phyloP scores from a whole-genome alignment of 1,140 invertebrate species.

The Myzus persicae region DNA sequence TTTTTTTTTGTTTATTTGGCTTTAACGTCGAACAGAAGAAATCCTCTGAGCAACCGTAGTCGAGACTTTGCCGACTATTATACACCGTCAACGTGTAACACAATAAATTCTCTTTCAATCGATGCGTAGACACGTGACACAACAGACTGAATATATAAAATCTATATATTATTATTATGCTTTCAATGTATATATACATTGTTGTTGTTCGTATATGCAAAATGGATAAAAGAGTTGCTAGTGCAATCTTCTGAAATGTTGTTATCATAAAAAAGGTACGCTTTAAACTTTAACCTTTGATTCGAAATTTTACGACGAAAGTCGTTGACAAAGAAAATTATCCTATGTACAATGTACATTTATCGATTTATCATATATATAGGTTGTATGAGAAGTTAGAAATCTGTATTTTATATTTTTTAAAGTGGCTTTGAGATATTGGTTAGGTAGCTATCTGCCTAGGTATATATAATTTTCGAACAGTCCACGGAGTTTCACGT shows the following conservation, averaged over 20 bases:
- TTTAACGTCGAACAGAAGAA: background rate
- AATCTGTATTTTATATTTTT: background rate
- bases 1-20: background rate
- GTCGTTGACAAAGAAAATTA: background rate
- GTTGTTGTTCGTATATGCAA: too few relatives aligned
- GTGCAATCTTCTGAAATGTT: background rate
- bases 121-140: too few relatives aligned
- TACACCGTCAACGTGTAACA: background rate
- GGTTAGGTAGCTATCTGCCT: background rate
- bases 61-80: background rate
- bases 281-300: background rate
- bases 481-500: background rate
- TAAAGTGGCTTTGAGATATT: background rate
- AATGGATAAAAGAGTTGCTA: too few relatives aligned
- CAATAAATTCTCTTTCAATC: background rate
- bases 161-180: too few relatives aligned
- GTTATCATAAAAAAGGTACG: background rate
- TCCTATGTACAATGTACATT: background rate
- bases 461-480: background rate
- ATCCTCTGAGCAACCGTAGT: background rate
- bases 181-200: too few relatives aligned
- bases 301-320: background rate
- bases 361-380: background rate
- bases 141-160: too few relatives aligned
- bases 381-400: background rate